Evolutionary conservation across 1,140 invertebrate genomes (phyloP).

Genomic region (Pseudomyrmex cubaensis): DNA sequence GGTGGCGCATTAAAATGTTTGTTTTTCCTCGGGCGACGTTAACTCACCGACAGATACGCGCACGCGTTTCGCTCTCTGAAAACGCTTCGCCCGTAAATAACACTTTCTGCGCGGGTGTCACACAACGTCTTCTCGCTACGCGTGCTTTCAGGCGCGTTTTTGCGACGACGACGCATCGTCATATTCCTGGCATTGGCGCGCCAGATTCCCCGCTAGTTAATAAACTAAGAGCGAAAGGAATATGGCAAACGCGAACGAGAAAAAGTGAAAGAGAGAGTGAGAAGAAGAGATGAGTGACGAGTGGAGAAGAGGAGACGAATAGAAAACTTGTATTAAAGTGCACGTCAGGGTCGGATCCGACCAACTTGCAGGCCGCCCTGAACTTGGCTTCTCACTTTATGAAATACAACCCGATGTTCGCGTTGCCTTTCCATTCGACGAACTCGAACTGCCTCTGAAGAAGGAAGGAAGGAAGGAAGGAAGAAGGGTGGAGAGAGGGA

Average conservation of each 20-base stretch:
- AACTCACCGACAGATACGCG: constrained; percentile 8
- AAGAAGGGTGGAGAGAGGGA: neutral
- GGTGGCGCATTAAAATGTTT: constrained; percentile 52
- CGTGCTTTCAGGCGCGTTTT: constrained; percentile 64
- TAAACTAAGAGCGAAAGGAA: constrained; percentile 64
- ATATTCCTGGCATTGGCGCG: constrained; percentile 51
- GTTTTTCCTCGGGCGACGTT: constrained; percentile 57
- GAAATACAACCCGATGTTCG: constrained; percentile 71
- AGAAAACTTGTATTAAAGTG: constrained; percentile 74
- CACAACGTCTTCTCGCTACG: constrained; percentile 71
- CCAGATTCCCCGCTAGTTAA: constrained; percentile 65
- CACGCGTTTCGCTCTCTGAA: constrained; percentile 23
- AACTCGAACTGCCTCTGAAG: constrained; percentile 53
- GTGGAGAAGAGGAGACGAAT: constrained; percentile 45
- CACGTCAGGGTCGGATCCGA: constrained; percentile 53
- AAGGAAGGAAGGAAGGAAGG: neutral
- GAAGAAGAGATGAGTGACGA: constrained; percentile 34
- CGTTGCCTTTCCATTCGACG: constrained; percentile 48
- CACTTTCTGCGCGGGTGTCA: constrained; percentile 66
- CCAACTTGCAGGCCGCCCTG: constrained; percentile 58
- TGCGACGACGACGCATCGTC: constrained; percentile 55
- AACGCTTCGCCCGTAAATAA: constrained; percentile 65
- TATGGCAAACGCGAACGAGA: constrained; percentile 8
- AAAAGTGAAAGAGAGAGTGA: constrained; percentile 14
- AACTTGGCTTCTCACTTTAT: constrained; percentile 75